These are phyloP conservation scores for Frankliniella intonsa DNA, from an alignment of 2,888 invertebrate genomes.

Conservation along the genomic window DNA sequence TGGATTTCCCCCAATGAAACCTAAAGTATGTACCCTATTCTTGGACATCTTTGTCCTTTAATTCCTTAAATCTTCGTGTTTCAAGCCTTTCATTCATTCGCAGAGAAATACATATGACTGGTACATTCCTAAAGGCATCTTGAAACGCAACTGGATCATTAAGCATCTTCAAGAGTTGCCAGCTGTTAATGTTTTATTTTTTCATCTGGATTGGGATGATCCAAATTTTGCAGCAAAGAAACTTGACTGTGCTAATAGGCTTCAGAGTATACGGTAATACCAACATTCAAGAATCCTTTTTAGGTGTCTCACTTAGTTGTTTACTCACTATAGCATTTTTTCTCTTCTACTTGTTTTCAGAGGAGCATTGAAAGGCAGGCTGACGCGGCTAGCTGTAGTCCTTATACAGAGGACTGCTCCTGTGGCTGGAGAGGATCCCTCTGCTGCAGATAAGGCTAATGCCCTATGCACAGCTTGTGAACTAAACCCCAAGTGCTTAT, in stretches of 20 bases:
- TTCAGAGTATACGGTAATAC: slow-evolving; percentile 52
- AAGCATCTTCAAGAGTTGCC: slow-evolving; percentile 89
- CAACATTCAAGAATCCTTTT: background rate
- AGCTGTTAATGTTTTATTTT: slow-evolving; percentile 89
- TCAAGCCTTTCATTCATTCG: slow-evolving; percentile 13
- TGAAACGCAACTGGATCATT: slow-evolving; percentile 91
- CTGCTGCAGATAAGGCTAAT: slow-evolving; percentile 86
- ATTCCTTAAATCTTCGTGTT: background rate
- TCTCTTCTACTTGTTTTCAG: slow-evolving; percentile 45
- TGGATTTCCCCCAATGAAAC: slow-evolving; percentile 82
- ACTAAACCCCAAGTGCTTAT: slow-evolving; percentile 84
- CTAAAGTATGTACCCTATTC: slow-evolving; percentile 50
- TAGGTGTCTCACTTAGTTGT: slow-evolving; percentile 41
- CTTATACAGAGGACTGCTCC: slow-evolving; percentile 81
- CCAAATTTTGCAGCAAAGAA: slow-evolving; percentile 90
- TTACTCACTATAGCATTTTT: background rate
- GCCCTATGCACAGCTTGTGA: slow-evolving; percentile 88
- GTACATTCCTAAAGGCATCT: slow-evolving; percentile 90
- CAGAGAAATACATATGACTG: slow-evolving; percentile 80
- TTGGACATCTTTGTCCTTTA: slow-evolving; percentile 6
- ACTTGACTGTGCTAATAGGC: slow-evolving; percentile 84
- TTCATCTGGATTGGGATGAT: slow-evolving; percentile 97
- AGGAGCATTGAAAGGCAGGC: slow-evolving; percentile 66
- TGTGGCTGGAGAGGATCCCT: slow-evolving; percentile 71
- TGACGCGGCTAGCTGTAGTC: slow-evolving; percentile 77